Evolutionary conservation across 1,140 invertebrate species (phyloP).

Genomic region (Eupeodes corollae): DNA sequence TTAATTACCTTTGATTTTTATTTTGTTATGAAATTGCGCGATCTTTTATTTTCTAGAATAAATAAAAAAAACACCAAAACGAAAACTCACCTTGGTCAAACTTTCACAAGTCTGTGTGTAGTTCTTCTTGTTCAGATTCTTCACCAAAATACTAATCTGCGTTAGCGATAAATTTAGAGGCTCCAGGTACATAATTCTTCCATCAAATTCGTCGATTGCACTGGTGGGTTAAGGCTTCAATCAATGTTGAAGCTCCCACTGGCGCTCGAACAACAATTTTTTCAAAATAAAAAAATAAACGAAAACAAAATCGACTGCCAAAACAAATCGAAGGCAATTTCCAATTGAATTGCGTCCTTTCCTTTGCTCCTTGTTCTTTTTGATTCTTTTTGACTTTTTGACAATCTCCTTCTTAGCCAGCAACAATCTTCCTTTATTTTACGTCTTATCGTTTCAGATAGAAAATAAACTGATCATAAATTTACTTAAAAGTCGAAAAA

Average conservation of each 20-base stretch:
- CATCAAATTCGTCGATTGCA: constrained; percentile 59
- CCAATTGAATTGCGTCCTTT: neutral
- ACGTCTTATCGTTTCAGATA: neutral
- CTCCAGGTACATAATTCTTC: constrained; percentile 95
- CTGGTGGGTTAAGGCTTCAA: constrained; percentile 56
- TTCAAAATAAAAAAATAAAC: neutral
- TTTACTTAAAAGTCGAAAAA: too few relatives aligned
- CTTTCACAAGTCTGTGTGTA: constrained; percentile 59
- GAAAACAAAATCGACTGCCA: neutral
- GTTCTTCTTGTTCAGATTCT: constrained; percentile 92
- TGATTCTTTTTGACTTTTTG: too few relatives aligned
- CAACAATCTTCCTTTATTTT: neutral
- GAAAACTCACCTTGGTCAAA: constrained; percentile 41
- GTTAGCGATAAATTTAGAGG: constrained; percentile 94
- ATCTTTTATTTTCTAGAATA: neutral
- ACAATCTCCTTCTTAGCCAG: neutral
- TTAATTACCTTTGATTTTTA: too few relatives aligned
- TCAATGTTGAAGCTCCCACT: constrained; percentile 71
- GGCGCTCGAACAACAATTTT: neutral
- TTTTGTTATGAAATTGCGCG: too few relatives aligned
- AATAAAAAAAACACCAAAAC: neutral
- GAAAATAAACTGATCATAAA: neutral
- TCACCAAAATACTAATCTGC: constrained; percentile 93
- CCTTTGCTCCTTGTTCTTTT: too few relatives aligned
- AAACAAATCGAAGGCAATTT: neutral